A percentile compares a stretch with the other conserved stretches of the same genome.
phyloP scores from a whole-genome alignment of 2,113 vertebrate genomes.

The Eurystomus gularis region DNA sequence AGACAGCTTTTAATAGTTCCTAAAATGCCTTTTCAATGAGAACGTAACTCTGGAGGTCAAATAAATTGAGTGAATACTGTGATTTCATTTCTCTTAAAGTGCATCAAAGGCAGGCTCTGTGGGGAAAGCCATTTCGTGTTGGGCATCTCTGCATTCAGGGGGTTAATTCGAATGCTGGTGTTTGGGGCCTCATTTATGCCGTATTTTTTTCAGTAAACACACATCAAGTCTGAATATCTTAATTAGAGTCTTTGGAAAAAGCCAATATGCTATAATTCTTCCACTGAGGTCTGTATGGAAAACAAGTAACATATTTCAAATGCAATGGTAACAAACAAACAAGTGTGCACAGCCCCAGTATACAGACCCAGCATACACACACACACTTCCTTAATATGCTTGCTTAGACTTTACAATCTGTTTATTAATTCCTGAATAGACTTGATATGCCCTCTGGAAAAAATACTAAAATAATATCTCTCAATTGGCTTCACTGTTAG shows the following conservation, averaged over 20 bases:
- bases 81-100: not conserved
- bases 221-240: slow-evolving; percentile 42
- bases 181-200: not conserved
- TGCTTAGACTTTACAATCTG: slow-evolving; percentile 65
- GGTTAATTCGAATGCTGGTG: slow-evolving; percentile 4
- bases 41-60: not conserved
- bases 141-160: not conserved
- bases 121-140: not conserved
- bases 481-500: slow-evolving; percentile 55
- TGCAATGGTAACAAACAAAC: slow-evolving; percentile 37
- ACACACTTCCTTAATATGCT: slow-evolving; percentile 49
- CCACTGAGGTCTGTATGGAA: slow-evolving; percentile 28
- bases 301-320: slow-evolving; percentile 51
- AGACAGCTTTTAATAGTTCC: not conserved
- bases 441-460: slow-evolving; percentile 67
- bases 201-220: slow-evolving; percentile 14
- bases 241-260: slow-evolving; percentile 56
- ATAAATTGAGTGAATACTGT: not conserved
- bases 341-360: not conserved
- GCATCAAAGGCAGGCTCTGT: not conserved
- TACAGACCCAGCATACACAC: not conserved
- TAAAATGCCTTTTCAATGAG: not conserved
- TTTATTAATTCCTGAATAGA: slow-evolving; percentile 66
- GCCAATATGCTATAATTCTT: slow-evolving; percentile 53
- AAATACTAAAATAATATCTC: slow-evolving; percentile 54